Evolutionary conservation across 2,888 invertebrate genomes (phyloP).

Genomic region (Furcula furcula): DNA sequence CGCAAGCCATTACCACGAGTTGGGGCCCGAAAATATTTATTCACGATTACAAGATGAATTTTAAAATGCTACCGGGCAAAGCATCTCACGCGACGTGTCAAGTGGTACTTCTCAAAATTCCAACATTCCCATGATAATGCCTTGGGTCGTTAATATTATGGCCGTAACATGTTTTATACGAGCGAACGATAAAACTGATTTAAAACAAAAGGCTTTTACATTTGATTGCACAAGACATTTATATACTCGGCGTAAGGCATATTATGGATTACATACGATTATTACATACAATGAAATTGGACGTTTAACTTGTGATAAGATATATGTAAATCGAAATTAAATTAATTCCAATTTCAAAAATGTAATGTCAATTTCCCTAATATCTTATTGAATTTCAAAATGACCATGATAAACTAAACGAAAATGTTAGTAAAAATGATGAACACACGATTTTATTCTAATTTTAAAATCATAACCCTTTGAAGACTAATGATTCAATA

Average conservation of each 20-base stretch:
- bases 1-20: conserved; percentile 41
- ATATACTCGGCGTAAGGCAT: conserved; percentile 14
- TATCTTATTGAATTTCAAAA: no score
- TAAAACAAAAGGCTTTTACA: conserved; percentile 35
- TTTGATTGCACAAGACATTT: conserved; percentile 33
- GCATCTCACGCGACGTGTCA: conserved; percentile 31
- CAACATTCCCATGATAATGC: conserved; percentile 38
- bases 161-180: conserved; percentile 35
- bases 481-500: conserved; percentile 20
- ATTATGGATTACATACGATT: no score
- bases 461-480: no score
- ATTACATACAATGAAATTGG: conserved; percentile 8
- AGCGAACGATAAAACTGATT: conserved; percentile 34
- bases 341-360: no score
- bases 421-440: no score
- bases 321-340: no score
- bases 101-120: conserved; percentile 46
- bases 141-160: conserved; percentile 38
- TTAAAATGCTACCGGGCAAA: conserved; percentile 49
- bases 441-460: no score
- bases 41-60: conserved; percentile 46
- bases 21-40: conserved; percentile 43
- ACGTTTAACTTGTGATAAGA: neutral
- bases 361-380: no score
- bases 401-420: no score